These are phyloP conservation scores for Gonioctena quinquepunctata DNA, from an alignment of 1,140 invertebrate genomes.

Conservation along the genomic window DNA sequence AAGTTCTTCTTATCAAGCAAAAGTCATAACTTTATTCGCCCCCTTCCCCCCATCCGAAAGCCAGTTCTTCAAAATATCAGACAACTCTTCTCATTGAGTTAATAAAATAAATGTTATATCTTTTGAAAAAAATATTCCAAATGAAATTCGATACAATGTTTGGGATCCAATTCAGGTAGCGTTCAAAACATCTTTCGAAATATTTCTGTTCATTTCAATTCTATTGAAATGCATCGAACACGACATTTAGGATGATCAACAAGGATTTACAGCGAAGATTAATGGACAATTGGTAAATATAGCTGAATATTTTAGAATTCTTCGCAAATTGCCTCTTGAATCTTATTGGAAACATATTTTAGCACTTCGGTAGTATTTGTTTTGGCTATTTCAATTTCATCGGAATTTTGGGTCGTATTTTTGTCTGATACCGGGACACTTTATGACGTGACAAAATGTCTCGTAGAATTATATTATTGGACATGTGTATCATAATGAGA, in stretches of 20 bases:
- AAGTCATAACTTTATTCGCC: no score
- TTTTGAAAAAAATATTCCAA: no score
- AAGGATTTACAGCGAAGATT: conserved; percentile 7
- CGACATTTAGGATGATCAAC: conserved; percentile 1
- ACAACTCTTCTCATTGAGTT: no score
- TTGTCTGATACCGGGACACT: background rate
- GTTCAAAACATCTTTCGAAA: background rate
- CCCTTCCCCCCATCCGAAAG: no score
- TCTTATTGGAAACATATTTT: conserved; percentile 21
- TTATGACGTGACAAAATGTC: conserved; percentile 13
- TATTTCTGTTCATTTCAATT: background rate
- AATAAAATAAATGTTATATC: no score
- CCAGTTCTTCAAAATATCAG: no score
- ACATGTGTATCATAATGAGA: background rate
- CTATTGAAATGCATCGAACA: conserved; percentile 8
- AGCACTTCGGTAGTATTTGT: conserved; percentile 18
- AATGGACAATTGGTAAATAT: conserved; percentile 5
- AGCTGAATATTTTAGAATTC: conserved; percentile 7
- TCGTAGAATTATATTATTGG: conserved; percentile 1
- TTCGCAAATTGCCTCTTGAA: conserved; percentile 9
- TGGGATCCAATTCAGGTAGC: no score
- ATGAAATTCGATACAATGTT: no score
- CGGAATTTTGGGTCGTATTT: conserved; percentile 15
- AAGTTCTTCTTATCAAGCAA: no score
- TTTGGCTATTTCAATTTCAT: conserved; percentile 24